Conservation (phyloP, 1,140 invertebrate genomes). For the Hypothenemus hampei region DNA sequence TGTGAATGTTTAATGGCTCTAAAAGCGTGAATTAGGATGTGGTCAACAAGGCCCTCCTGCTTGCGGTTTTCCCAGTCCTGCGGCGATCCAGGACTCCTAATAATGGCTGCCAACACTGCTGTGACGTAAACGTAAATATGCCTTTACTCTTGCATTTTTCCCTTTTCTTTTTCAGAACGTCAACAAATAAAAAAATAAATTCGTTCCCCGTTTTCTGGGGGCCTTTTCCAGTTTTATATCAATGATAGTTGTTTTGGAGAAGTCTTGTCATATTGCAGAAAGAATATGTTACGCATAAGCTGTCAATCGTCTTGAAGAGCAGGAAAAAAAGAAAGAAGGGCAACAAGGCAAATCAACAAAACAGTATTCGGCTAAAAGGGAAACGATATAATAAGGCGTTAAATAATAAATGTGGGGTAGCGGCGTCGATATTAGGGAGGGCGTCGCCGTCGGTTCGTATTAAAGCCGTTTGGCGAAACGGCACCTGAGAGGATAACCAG, state of each 20-base stretch:
- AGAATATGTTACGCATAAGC: too few relatives aligned
- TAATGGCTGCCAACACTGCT: conserved; percentile 5
- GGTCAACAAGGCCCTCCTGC: conserved; percentile 35
- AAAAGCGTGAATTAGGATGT: conserved; percentile 40
- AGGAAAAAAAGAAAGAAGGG: neutral
- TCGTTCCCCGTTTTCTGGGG: too few relatives aligned
- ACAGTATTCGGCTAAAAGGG: conserved; percentile 24
- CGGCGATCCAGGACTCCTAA: conserved; percentile 25
- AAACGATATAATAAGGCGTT: conserved; percentile 33
- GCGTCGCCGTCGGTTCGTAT: conserved; percentile 6
- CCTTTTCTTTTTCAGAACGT: too few relatives aligned
- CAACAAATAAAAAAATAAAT: too few relatives aligned
- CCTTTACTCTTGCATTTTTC: too few relatives aligned
- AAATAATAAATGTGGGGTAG: conserved; percentile 32
- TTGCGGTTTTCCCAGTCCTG: conserved; percentile 39
- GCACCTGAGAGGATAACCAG: conserved; percentile 42
- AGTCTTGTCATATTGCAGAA: too few relatives aligned
- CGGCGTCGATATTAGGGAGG: conserved; percentile 18
- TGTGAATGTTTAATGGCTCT: conserved; percentile 45
- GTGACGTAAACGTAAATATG: conserved; percentile 4
- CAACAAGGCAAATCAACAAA: conserved; percentile 1
- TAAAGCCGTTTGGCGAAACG: conserved; percentile 31
- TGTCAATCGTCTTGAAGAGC: too few relatives aligned
- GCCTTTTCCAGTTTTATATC: too few relatives aligned
- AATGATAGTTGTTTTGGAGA: too few relatives aligned